Percentiles rank a stretch among this genome's conserved stretches.
phyloP scores from a whole-genome alignment of 2,888 invertebrate species.

The Eupithecia abbreviata region DNA sequence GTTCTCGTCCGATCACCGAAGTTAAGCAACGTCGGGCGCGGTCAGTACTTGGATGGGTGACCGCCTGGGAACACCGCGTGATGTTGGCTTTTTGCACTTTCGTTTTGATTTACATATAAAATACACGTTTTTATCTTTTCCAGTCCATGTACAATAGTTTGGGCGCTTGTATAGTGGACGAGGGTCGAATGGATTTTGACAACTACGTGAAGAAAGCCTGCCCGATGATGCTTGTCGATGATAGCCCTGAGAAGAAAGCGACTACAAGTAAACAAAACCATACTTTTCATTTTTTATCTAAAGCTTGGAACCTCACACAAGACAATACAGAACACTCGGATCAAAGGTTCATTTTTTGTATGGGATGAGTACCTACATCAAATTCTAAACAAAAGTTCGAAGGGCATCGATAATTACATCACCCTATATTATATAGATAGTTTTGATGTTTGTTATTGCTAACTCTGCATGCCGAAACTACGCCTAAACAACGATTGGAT shows the following conservation, averaged over 20 bases:
- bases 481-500: too few relatives aligned
- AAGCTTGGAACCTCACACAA: background rate
- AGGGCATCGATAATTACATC: too few relatives aligned
- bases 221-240: constrained; percentile 88
- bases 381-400: background rate
- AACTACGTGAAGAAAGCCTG: constrained; percentile 89
- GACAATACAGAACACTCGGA: too few relatives aligned
- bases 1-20: constrained; percentile 61
- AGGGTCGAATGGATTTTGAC: constrained; percentile 89
- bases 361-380: background rate
- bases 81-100: constrained; percentile 55
- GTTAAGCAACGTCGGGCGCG: constrained; percentile 77
- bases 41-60: constrained; percentile 71
- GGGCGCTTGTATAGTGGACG: constrained; percentile 90
- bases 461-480: too few relatives aligned
- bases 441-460: too few relatives aligned
- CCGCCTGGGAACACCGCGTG: constrained; percentile 69
- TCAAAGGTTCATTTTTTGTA: too few relatives aligned
- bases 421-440: too few relatives aligned
- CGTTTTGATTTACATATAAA: background rate
- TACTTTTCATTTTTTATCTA: background rate
- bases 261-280: constrained; percentile 74
- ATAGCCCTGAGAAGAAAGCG: constrained; percentile 85
- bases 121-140: constrained; percentile 42
- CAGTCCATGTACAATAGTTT: constrained; percentile 93